Evolutionary conservation across 2,797 vertebrate genomes (phyloP).

Genomic region (Sylvia borin): DNA sequence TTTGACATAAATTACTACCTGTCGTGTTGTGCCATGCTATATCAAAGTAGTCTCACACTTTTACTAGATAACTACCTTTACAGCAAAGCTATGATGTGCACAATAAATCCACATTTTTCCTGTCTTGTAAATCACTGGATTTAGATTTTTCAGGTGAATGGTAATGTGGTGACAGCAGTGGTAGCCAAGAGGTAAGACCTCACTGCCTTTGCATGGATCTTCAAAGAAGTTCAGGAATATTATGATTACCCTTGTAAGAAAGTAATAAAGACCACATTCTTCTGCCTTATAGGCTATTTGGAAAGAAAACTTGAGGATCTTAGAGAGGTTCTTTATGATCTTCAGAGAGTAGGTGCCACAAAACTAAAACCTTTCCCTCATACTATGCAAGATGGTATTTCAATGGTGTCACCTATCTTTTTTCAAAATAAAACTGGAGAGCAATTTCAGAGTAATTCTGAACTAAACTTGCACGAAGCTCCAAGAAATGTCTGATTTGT

Average conservation of each 20-base stretch:
- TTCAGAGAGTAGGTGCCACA: not conserved
- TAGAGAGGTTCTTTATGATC: not conserved
- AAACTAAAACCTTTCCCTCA: not conserved
- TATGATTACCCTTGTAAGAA: not conserved
- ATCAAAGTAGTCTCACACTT: conserved; percentile 5
- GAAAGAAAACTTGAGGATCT: not conserved
- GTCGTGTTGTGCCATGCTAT: not conserved
- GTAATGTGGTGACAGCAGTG: not conserved
- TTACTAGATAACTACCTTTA: not conserved
- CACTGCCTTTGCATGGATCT: not conserved
- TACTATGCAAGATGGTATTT: not conserved
- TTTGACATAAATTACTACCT: conserved; percentile 4
- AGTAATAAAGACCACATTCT: not conserved
- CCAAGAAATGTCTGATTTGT: not conserved
- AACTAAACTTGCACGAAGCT: not conserved
- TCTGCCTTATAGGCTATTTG: not conserved
- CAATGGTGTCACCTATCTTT: not conserved
- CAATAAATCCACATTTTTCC: not conserved
- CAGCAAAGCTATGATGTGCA: not conserved
- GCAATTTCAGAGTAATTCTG: not conserved
- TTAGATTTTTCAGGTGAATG: not conserved
- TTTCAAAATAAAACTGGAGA: not conserved
- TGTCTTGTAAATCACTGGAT: not conserved
- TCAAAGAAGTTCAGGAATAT: not conserved
- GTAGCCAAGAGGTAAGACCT: not conserved